Conservation (phyloP, 2,797 vertebrate genomes). For the Helostoma temminkii region DNA sequence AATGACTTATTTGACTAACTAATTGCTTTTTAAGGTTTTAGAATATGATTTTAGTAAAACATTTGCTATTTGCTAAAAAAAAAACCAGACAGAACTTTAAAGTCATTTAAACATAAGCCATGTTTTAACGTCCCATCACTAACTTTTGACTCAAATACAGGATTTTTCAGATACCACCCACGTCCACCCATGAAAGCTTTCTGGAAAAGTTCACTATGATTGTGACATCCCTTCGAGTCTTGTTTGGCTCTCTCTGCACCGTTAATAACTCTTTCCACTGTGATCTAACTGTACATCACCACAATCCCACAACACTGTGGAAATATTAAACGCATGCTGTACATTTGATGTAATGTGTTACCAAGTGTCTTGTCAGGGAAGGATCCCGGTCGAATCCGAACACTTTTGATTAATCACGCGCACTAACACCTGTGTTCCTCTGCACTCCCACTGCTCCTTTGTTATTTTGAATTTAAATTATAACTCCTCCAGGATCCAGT, state of each 20-base stretch:
- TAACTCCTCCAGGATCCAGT: slow-evolving; percentile 20
- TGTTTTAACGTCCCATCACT: slow-evolving; percentile 26
- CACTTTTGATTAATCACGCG: slow-evolving; percentile 33
- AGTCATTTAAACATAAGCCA: slow-evolving; percentile 26
- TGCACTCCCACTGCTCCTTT: slow-evolving; percentile 25
- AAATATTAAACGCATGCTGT: slow-evolving; percentile 39
- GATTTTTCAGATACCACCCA: slow-evolving; percentile 33
- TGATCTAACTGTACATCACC: slow-evolving; percentile 48
- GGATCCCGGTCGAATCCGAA: slow-evolving; percentile 19
- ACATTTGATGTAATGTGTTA: slow-evolving; percentile 39
- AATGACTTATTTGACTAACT: too few species aligned
- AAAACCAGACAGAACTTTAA: slow-evolving; percentile 2
- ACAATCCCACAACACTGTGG: slow-evolving; percentile 29
- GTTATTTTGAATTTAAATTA: slow-evolving; percentile 24
- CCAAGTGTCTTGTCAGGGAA: slow-evolving; percentile 50
- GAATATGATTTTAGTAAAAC: slow-evolving; percentile 15
- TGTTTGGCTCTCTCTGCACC: slow-evolving; percentile 25
- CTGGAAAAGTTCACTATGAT: slow-evolving; percentile 32
- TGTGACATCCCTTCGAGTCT: slow-evolving; percentile 44
- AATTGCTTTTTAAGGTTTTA: slow-evolving; percentile 18
- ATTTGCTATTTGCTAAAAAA: background rate
- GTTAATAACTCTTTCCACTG: slow-evolving; percentile 66
- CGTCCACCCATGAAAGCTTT: slow-evolving; percentile 38
- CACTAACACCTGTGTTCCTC: slow-evolving; percentile 52
- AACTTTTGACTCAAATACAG: slow-evolving; percentile 14